Evolutionary conservation across 2,797 vertebrate genomes (phyloP).

Genomic region (Vireo griseus): DNA sequence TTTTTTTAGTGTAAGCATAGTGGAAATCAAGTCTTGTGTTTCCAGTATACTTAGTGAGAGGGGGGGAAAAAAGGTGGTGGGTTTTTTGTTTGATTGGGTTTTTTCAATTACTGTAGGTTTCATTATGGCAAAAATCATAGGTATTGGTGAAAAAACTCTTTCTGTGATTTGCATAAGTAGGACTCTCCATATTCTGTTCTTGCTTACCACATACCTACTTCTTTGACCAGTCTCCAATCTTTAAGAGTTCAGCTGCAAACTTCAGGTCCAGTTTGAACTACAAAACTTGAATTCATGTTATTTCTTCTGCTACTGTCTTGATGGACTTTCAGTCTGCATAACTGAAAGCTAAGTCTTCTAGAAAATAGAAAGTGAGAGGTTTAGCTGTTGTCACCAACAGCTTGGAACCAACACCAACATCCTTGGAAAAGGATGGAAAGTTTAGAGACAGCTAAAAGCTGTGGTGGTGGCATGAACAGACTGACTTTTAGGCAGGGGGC

Average conservation of each 20-base stretch:
- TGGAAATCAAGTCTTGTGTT: not conserved
- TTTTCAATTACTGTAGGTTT: not conserved
- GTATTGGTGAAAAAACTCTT: not conserved
- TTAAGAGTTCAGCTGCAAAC: not conserved
- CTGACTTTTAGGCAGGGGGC: fast-evolving
- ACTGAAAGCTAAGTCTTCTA: not conserved
- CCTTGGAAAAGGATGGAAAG: not conserved
- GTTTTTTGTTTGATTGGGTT: not conserved
- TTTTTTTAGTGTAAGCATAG: not conserved
- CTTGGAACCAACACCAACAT: too few species aligned
- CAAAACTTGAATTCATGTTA: not conserved
- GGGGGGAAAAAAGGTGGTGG: fast-evolving
- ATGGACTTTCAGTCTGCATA: not conserved
- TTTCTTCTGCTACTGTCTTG: not conserved
- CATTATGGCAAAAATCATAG: not conserved
- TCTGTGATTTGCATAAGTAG: not conserved
- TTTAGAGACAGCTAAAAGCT: not conserved
- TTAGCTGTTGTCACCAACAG: not conserved
- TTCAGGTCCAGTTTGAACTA: not conserved
- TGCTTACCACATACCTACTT: not conserved
- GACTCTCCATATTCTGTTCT: not conserved
- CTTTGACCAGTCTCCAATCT: not conserved
- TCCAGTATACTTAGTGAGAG: fast-evolving
- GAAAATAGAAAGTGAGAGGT: not conserved
- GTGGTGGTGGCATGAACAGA: not conserved